Base-by-base conservation (phyloP, 2,888 invertebrate species). In the Colletes collaris region DNA sequence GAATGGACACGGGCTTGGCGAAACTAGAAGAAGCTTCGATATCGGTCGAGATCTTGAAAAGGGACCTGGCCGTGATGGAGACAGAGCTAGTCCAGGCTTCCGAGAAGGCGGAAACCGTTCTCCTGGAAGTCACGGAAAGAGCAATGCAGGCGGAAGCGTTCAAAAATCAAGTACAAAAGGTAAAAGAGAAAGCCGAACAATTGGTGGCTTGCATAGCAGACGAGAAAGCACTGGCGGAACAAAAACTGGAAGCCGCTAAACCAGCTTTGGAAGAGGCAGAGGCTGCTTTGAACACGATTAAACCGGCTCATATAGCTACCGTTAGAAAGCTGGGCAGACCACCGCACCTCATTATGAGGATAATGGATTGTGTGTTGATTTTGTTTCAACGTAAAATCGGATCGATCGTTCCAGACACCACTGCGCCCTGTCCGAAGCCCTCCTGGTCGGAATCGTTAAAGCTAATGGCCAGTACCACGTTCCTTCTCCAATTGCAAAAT, bases 371-470 rank as follows among this genome's bases (percentile, higher is more conserved):
- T 91, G 99, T 98, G 0, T 92, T 99, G 87, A 97, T 99, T 87
- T 93, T 99, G 37, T 99, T 99, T 92, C 98, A 98, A 94, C 95
- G 98, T 81, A 96, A 96, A 93, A 89, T 88, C 37, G 97, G 98
- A 92, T 95, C 97, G 0, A 95, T 97, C 5, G 95, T 96, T 86
- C 94, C 96, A 4, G 99, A 99, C 91, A 95, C 96, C 0, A 95
- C 97, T 46, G 95, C 96, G 0, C 95, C 96, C 0, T 98, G 97
- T 91, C 97, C 98, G 0, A 99, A 98, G 90, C 99, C 99, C 3
- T 98, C 98, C 0, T 99, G 99, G 99, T 96, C 97, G 7, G 99
- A 99, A 92, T 98, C 99, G 0, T 94, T 99, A 59, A 99, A 99
- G 96, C 96, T 99, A 96, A 99, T 99, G 99, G 97, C 98, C 0